Evolutionary conservation across 2,888 invertebrate species (phyloP), one percentile per base, ranked within the genome.

Genomic region (Acanthococcus lagerstroemiae): DNA sequence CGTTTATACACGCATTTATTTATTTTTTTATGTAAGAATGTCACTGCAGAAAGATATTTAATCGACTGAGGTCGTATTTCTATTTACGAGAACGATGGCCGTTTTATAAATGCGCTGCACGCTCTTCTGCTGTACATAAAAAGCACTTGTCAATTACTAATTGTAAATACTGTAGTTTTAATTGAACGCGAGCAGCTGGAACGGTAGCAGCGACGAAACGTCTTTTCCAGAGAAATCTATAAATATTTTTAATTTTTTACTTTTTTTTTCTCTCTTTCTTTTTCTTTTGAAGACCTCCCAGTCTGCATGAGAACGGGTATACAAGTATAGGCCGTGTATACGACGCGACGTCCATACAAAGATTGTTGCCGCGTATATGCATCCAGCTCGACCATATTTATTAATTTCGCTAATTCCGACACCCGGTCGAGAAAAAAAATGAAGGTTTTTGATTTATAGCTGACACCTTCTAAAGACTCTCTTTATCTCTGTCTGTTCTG

Each of bases 71-170:
- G 55, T 55, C 25, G 55, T 55, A 22, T 55, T 55, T 55, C 55
- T 55, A 27, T 55, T 55, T 55, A 55, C 26, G 55, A 22, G 17
- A 15, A 30, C 26, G 55, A 25, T 25, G n/a, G 24, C 5, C 25
- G 30, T 12, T 27, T 55, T 57, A 9, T 57, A 45, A 9, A 44
- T 45, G 45, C 45, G 46, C 24, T 48, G 48, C 60, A 27, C 60
- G 60, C 48, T 30, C 26, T 24, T 48, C 27, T 15, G 19, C 57
- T 22, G 57, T 57, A 37, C 57, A 57, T 57, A 61, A 50, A 61
- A 61, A 50, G 52, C 61, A 61, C 30, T 61, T 37, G 52, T 50
- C 61, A 61, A 61, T 61, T 61, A 61, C 61, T 52, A 61, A 61
- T 61, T 54, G 61, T 50, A 50, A 61, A 61, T 61, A 46, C n/a